Base-by-base conservation (phyloP, 2,113 vertebrate species). In the Scartelaos histophorus region DNA sequence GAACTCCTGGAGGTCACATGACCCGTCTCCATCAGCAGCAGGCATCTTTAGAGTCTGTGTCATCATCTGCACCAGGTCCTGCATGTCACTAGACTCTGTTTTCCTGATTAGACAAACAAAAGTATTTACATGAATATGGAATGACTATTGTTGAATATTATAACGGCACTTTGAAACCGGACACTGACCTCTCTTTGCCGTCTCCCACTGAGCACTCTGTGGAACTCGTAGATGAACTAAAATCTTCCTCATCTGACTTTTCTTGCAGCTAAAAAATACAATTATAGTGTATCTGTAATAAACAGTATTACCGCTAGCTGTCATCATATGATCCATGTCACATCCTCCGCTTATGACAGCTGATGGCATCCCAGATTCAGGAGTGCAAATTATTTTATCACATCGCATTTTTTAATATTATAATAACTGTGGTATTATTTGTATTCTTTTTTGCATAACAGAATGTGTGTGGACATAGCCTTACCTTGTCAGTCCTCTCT, bases 61-160 rank as follows among this genome's bases (percentile, higher is more conserved):
- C 98, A 99, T 99, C 88, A 99, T 80, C 21, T 96, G 92, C 66
- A 99, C 95, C 79, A 99, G 92, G 85, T 98, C 97, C 69, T 94
- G 94, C 88, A 98, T 96, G 88, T 99, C 97, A 66, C 65, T 94
- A 80, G 87, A 88, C 13, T 83, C 95, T 68, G 72, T 86, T 86
- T 95, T 97, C 79, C 96, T 98, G 82, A 54, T 54, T 19, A 25
- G 22, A 25, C 3, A 25, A 15, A 25, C 22, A 15, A 25, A 58
- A 15, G 51, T 54, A 53, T 51, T 17, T 53, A 21, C 5, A 21
- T 21, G 16, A 19, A 17, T 17, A 3, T 16, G 15, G 7, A 51
- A 51, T 54, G 10, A 58, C 3, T 24, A 1, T 13, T 25, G 21
- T 13, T 15, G 11, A 15, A 10, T 5, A 57, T 22, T 3, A 57